These are phyloP conservation scores for Ariopsis seemanni DNA, from an alignment of 2,113 vertebrate genomes.

Conservation along the genomic window DNA sequence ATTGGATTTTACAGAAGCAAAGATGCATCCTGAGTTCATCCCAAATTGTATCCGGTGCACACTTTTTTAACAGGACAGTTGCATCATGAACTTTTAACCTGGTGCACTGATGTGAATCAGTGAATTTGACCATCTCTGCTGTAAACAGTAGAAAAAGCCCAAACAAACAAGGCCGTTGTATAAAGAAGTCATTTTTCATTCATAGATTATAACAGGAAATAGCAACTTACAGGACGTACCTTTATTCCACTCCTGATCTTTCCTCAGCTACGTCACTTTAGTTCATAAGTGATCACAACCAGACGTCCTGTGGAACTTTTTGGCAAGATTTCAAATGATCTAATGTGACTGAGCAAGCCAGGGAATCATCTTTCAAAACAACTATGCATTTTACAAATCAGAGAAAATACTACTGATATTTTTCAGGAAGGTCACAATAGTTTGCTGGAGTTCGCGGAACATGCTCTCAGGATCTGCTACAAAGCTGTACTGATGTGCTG, in stretches of 20 bases:
- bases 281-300: neutral
- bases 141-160: neutral
- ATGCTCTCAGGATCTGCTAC: neutral
- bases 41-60: too few relatives aligned
- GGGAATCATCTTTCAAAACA: neutral
- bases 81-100: too few relatives aligned
- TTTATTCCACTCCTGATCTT: too few relatives aligned
- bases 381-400: neutral
- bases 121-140: too few relatives aligned
- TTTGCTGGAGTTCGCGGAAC: neutral
- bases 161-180: neutral
- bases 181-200: neutral
- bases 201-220: neutral
- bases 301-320: neutral
- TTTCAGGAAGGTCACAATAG: neutral
- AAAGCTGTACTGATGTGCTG: neutral
- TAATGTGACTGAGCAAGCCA: neutral
- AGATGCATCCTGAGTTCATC: too few relatives aligned
- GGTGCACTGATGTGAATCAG: too few relatives aligned
- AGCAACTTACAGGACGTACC: too few relatives aligned
- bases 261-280: neutral
- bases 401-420: neutral
- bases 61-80: too few relatives aligned
- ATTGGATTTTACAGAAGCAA: too few relatives aligned
- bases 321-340: neutral